These are phyloP conservation scores for Microctenopoma steveboyesi DNA, from an alignment of 2,797 vertebrate species.

Conservation along the genomic window DNA sequence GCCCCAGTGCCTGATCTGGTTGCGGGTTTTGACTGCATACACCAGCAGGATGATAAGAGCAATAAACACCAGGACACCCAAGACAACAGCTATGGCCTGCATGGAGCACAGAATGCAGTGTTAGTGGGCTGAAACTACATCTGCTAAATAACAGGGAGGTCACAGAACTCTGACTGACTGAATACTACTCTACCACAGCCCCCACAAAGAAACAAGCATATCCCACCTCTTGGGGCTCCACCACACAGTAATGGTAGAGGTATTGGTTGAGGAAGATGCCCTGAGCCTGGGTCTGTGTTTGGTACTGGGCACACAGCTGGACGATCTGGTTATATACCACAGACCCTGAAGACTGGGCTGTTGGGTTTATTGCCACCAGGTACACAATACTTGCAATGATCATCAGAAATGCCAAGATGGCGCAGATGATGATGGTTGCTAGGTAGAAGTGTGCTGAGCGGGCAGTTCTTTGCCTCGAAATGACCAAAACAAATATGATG, in stretches of 20 bases:
- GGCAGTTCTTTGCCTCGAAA: constrained; percentile 83
- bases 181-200: too few species aligned
- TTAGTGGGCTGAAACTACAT: constrained; percentile 27
- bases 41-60: constrained; percentile 90
- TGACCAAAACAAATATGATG: constrained; percentile 86
- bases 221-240: constrained; percentile 92
- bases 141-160: background rate
- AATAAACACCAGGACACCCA: constrained; percentile 87
- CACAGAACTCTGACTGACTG: too few species aligned
- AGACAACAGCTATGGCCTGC: constrained; percentile 90
- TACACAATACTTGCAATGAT: constrained; percentile 92
- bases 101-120: background rate
- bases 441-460: constrained; percentile 87
- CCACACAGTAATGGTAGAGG: constrained; percentile 94
- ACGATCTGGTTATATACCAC: constrained; percentile 85
- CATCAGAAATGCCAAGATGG: constrained; percentile 86
- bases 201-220: background rate
- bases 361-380: constrained; percentile 90
- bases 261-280: constrained; percentile 91
- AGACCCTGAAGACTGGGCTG: constrained; percentile 87
- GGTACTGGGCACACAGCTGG: constrained; percentile 88
- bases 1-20: constrained; percentile 83
- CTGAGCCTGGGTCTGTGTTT: constrained; percentile 79
- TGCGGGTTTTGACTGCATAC: constrained; percentile 88
- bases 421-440: constrained; percentile 82